Evolutionary conservation across 2,113 vertebrate genomes (phyloP), one percentile per base, ranked within the genome.

Genomic region (Plestiodon gilberti): DNA sequence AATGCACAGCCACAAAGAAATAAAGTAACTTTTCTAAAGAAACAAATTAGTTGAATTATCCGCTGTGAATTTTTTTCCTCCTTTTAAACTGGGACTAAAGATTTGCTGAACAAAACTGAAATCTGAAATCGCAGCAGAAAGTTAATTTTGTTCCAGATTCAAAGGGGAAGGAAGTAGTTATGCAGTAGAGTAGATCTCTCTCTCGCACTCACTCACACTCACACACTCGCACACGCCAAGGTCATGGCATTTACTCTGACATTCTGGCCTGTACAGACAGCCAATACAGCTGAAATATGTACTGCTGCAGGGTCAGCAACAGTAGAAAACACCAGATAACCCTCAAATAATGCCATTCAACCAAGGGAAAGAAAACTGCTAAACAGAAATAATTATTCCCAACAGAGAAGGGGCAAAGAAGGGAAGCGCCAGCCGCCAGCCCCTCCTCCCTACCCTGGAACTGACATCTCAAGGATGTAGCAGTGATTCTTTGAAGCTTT

Each of bases 231-330:
- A 48, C 43, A 48, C 43, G 88, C 89, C 94, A 96, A 96, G 95
- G 95, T 91, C 94, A 94, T 59, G 91, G 43, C 30, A 1, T 88
- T 94, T 95, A 62, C 94, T 48, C 86, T 92, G 87, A 38, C 33
- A 71, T 89, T 94, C 75, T 87, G 81, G 92, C 82, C 52, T 79
- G 83, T 52, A 75, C 88, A 90, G 92, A 83, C 33, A 20, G 73
- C 76, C 43, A 92, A 87, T 76, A 57, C 80, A 89, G 85, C 86
- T 89, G 81, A 92, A 94, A 90, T 84, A 89, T 83, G 57, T 70
- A 93, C 88, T 4, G 18, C 1, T 33, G 40, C n/a, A 75, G 23
- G 3, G 23, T 0, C 65, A 35, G 61, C 22, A 6, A 62, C 6
- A 48, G 48, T 65, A 88, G 84, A 85, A 86, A 91, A 75, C 38